A percentile compares a stretch with the other conserved stretches of the same genome.
Evolutionary conservation across 2,113 vertebrate genomes (phyloP).

Genomic region (Corythaixoides concolor): DNA sequence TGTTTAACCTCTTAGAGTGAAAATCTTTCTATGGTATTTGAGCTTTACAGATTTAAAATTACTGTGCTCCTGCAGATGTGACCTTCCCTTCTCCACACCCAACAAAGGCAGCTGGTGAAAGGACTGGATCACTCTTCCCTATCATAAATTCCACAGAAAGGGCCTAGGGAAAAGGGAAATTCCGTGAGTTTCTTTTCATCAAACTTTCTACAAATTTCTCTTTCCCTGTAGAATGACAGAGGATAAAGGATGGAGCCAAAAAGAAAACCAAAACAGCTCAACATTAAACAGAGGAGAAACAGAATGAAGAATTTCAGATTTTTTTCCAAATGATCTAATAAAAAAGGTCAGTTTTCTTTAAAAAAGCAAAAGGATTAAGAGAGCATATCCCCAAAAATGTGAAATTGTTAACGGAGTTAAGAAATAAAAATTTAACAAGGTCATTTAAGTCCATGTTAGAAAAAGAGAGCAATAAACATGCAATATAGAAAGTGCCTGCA

Average conservation of each 20-base stretch:
- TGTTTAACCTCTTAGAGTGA: not conserved
- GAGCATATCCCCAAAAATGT: not conserved
- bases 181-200: not conserved
- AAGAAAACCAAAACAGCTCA: not conserved
- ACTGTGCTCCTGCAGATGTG: not conserved
- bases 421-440: not conserved
- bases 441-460: not conserved
- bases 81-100: not conserved
- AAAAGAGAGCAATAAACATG: not conserved
- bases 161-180: not conserved
- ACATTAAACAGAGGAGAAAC: not conserved
- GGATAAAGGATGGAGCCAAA: not conserved
- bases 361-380: rapidly evolving
- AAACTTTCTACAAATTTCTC: not conserved
- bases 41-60: not conserved
- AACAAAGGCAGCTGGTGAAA: not conserved
- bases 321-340: not conserved
- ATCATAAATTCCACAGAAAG: not conserved
- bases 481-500: not conserved
- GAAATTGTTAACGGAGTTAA: not conserved
- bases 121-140: not conserved
- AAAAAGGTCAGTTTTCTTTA: not conserved
- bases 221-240: not conserved
- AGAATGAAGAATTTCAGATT: not conserved
- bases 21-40: not conserved